Percentiles rank a stretch among this genome's conserved stretches.
Conservation (phyloP, 2,797 vertebrate genomes). For the Salarias fasciatus region DNA sequence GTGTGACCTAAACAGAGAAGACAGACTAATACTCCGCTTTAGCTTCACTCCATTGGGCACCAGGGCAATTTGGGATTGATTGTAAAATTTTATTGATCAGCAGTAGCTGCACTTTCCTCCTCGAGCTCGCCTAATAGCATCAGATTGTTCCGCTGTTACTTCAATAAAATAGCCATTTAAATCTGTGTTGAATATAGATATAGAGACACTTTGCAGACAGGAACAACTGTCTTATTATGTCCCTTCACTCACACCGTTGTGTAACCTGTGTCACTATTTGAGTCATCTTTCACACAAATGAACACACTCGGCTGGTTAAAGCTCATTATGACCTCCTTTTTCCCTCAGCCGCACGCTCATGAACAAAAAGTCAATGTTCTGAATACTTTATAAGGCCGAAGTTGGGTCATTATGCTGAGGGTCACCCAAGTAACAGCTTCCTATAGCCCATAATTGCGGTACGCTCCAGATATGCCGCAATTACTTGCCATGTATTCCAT, state of each 20-base stretch:
- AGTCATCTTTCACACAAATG: conserved; percentile 59
- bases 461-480: conserved; percentile 45
- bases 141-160: conserved; percentile 34
- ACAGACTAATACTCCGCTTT: conserved; percentile 50
- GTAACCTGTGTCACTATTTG: conserved; percentile 62
- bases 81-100: conserved; percentile 69
- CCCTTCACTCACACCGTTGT: conserved; percentile 33
- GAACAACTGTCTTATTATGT: conserved; percentile 41
- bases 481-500: conserved; percentile 37
- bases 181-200: conserved; percentile 28
- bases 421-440: conserved; percentile 53
- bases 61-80: conserved; percentile 56
- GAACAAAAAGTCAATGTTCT: conserved; percentile 66
- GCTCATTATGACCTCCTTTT: conserved; percentile 58
- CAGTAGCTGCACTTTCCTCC: conserved; percentile 52
- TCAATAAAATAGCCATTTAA: conserved; percentile 53
- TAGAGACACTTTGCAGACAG: conserved; percentile 40
- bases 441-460: conserved; percentile 37
- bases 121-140: conserved; percentile 43
- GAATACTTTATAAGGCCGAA: conserved; percentile 65
- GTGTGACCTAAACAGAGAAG: conserved; percentile 42
- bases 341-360: conserved; percentile 37
- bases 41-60: conserved; percentile 57
- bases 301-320: conserved; percentile 51
- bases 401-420: conserved; percentile 60